These are phyloP conservation scores for Drosophila mayri DNA, from an alignment of 1,140 invertebrate species.

Conservation along the genomic window DNA sequence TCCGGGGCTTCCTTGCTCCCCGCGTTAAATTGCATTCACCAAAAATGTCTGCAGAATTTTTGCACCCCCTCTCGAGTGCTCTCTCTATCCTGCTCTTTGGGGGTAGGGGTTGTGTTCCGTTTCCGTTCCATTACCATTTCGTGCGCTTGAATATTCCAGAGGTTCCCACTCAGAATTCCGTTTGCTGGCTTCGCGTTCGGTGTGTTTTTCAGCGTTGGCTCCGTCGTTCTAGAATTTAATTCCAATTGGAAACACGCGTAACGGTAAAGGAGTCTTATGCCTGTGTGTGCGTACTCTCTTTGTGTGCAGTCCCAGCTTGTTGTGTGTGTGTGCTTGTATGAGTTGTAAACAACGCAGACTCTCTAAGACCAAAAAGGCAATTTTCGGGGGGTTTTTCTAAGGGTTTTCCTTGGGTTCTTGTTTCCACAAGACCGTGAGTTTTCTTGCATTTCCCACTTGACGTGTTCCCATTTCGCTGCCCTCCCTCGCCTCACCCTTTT, in stretches of 20 bases:
- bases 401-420: constrained; percentile 10
- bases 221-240: constrained; percentile 21
- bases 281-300: constrained; percentile 4
- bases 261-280: constrained; percentile 20
- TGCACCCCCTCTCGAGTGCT: background rate
- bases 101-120: constrained; percentile 40
- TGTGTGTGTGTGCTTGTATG: constrained; percentile 19
- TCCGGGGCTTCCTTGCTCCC: constrained; percentile 16
- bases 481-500: constrained; percentile 12
- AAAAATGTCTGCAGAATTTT: constrained; percentile 25
- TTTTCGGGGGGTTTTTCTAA: constrained; percentile 17
- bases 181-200: constrained; percentile 75
- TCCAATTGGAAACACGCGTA: constrained; percentile 60
- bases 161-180: constrained; percentile 71
- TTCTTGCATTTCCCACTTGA: constrained; percentile 73
- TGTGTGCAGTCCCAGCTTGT: constrained; percentile 15
- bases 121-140: constrained; percentile 39
- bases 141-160: constrained; percentile 48
- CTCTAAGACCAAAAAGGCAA: constrained; percentile 38
- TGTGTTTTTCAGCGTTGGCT: constrained; percentile 42
- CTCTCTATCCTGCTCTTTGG: background rate
- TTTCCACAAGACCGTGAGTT: constrained; percentile 19
- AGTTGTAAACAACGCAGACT: constrained; percentile 68
- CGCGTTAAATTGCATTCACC: constrained; percentile 37
- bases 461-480: constrained; percentile 74